A percentile compares a stretch with the other conserved stretches of the same genome.
Evolutionary conservation across 1,140 invertebrate species (phyloP).

Genomic region (Littorina saxatilis): DNA sequence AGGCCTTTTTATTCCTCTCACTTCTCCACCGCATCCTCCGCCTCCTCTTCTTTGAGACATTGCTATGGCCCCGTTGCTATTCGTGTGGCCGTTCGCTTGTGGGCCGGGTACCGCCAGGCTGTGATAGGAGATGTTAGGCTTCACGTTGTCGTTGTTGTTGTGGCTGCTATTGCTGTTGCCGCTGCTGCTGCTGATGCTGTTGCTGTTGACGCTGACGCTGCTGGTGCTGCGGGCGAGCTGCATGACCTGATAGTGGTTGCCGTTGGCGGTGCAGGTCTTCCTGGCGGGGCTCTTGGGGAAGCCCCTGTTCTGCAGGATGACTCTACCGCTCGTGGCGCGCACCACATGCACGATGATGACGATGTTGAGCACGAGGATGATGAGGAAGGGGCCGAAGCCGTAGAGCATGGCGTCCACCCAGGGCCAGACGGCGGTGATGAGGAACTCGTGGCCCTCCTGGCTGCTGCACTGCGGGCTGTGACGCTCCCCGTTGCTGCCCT

Average conservation of each 20-base stretch:
- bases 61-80: background rate
- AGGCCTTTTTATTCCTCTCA: background rate
- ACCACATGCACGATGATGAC: constrained; percentile 59
- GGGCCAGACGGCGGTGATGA: constrained; percentile 67
- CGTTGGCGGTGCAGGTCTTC: background rate
- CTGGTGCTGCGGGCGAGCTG: background rate
- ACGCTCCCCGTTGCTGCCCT: background rate
- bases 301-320: constrained; percentile 29
- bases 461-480: constrained; percentile 43
- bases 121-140: background rate
- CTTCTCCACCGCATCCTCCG: background rate
- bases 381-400: constrained; percentile 66
- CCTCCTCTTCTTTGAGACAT: too few species aligned
- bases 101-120: background rate
- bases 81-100: background rate
- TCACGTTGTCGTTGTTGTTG: background rate
- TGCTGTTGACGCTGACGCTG: constrained; percentile 11
- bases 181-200: constrained; percentile 21
- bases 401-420: constrained; percentile 72
- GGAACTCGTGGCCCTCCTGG: constrained; percentile 42
- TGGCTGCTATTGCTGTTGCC: background rate
- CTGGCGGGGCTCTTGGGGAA: background rate
- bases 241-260: background rate
- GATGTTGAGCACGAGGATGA: constrained; percentile 66
- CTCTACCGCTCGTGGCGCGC: constrained; percentile 18